phyloP scores from a whole-genome alignment of 2,113 vertebrate species.

The Cynopterus brachyotis region DNA sequence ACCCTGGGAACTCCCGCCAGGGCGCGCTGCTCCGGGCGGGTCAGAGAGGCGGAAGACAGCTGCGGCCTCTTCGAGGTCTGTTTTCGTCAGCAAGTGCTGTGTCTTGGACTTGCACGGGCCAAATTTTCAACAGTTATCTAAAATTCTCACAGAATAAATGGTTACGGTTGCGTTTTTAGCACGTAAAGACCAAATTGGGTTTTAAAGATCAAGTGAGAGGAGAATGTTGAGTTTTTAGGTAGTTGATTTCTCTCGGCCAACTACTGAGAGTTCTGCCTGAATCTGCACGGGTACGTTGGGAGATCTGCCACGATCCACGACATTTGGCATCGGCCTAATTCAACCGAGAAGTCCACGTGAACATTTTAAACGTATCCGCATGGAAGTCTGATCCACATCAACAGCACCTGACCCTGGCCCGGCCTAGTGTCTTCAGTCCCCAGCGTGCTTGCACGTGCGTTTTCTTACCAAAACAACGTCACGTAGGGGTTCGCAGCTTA shows the following conservation, averaged over 20 bases:
- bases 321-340: background rate
- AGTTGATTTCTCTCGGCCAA: background rate
- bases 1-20: too few relatives aligned
- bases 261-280: background rate
- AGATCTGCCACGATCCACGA: background rate
- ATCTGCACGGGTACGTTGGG: background rate
- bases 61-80: too few relatives aligned
- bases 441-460: background rate
- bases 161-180: background rate
- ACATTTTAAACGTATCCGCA: background rate
- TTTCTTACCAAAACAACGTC: background rate
- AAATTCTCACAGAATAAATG: background rate
- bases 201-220: constrained; percentile 42
- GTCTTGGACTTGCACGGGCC: background rate
- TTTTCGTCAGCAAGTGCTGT: background rate
- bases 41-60: fast-evolving
- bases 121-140: background rate
- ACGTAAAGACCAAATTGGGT: background rate
- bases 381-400: background rate
- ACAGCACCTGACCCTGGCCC: fast-evolving
- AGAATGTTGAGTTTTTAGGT: background rate
- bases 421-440: background rate
- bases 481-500: background rate
- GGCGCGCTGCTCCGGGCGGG: too few relatives aligned
- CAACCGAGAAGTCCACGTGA: background rate